A percentile compares a stretch with the other conserved stretches of the same genome.
Conservation (phyloP, 2,113 vertebrate species). For the Climacteris rufus region DNA sequence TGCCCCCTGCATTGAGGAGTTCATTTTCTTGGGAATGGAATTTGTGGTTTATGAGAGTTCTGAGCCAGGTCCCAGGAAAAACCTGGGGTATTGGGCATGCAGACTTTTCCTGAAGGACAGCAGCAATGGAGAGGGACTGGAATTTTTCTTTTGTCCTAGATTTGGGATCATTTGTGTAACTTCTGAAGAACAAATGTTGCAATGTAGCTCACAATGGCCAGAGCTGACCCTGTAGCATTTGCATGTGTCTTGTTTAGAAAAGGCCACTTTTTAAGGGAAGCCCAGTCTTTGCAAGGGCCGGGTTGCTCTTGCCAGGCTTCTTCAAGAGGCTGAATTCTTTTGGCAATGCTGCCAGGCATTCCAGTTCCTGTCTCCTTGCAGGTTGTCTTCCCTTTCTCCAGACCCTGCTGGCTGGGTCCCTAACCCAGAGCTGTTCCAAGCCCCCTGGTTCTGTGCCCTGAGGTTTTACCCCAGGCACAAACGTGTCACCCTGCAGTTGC, state of each 20-base stretch:
- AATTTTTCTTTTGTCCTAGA: too few relatives aligned
- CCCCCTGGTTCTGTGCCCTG: not conserved
- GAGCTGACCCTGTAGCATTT: not conserved
- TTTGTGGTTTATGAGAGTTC: not conserved
- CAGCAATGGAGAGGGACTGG: not conserved
- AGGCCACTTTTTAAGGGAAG: not conserved
- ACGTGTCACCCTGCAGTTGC: not conserved
- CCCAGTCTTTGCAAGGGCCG: not conserved
- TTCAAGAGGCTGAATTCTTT: not conserved
- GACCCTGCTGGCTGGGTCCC: not conserved
- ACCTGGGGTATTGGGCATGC: too few relatives aligned
- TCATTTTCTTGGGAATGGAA: not conserved
- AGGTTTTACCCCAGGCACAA: not conserved
- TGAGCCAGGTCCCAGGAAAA: not conserved
- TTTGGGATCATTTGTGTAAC: not conserved
- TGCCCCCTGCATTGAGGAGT: rapidly evolving
- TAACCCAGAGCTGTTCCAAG: not conserved
- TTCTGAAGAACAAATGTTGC: not conserved
- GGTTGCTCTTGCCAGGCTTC: not conserved
- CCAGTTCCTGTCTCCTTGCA: not conserved
- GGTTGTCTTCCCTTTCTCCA: not conserved
- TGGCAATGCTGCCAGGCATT: not conserved
- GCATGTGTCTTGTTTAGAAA: not conserved
- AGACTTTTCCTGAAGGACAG: not conserved
- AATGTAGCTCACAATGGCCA: not conserved